Base-by-base conservation (phyloP, 2,113 vertebrate species). In the Gadus macrocephalus region DNA sequence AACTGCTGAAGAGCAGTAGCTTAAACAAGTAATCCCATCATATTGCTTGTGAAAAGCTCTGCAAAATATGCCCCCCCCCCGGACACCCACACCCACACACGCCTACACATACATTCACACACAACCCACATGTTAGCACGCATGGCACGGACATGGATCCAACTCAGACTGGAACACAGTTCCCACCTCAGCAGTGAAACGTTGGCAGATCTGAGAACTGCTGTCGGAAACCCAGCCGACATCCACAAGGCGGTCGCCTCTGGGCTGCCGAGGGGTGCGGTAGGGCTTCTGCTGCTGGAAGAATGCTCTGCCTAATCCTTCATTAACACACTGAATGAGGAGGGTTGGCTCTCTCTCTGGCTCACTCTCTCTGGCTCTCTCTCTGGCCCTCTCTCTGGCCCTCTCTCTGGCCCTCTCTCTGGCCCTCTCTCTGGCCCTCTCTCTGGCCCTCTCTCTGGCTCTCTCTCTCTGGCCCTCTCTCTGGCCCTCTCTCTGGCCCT, bases 251-350 rank as follows among this genome's bases (percentile, higher is more conserved):
- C 70, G 67, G 79, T 60, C 87, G 85, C 85, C 82, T 69, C 87
- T 83, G 88, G 81, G 78, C 87, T 79, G 86, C 63, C 71, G 86
- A 83, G 87, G 79, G 87, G 84, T 72, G 53, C 78, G 73, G 15
- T 69, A 9, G 73, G 77, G 42, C 42, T 49, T 49, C 70, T 27
- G 64, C 81, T 82, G 69, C 53, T 75, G 61, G 67, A 84, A 80
- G 81, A 88, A 86, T 88, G 80, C 75, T 68, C 75, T 67, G 75
- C 82, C 83, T 88, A 90, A 89, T 88, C 87, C 87, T 88, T 89
- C 90, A 89, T 89, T 88, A 89, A 89, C 82, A 74, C 77, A 78
- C 85, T 85, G 79, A 59, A 80, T 75, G 69, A 76, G 16, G 20
- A 12, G 8, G 42, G 9, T 7, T 49, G 82, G 28, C 42, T 5